These are phyloP conservation scores for Nannoperca obscura DNA, from an alignment of 2,797 vertebrate species.

Conservation along the genomic window DNA sequence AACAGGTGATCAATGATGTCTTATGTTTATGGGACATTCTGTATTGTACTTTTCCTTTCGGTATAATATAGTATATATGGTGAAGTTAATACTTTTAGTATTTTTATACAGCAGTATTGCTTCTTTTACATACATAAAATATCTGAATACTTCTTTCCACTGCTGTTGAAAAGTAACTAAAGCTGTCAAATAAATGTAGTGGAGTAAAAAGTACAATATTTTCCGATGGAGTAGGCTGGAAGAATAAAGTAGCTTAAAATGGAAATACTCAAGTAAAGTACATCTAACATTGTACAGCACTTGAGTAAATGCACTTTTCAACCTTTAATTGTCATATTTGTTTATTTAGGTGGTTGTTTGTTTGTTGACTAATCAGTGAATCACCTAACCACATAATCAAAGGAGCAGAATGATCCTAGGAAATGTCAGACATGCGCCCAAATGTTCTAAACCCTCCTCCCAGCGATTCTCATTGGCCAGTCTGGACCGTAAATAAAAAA, in stretches of 20 bases:
- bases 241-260: not conserved
- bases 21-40: not conserved
- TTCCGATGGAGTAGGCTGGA: no score
- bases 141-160: not conserved
- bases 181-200: no score
- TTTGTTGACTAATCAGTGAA: not conserved
- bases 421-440: not conserved
- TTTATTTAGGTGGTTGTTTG: not conserved
- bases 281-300: no score
- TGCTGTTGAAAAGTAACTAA: not conserved
- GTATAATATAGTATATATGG: not conserved
- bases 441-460: conserved; percentile 20
- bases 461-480: conserved; percentile 33
- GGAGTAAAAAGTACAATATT: not conserved
- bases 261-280: not conserved
- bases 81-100: not conserved
- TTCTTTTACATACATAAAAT: not conserved
- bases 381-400: not conserved
- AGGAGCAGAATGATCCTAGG: not conserved
- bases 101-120: not conserved
- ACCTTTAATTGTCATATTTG: not conserved
- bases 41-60: not conserved
- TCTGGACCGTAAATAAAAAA: not conserved
- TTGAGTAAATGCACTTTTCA: not conserved
- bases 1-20: no score